Conservation (phyloP, 2,113 vertebrate genomes). For the Scopus umbretta region DNA sequence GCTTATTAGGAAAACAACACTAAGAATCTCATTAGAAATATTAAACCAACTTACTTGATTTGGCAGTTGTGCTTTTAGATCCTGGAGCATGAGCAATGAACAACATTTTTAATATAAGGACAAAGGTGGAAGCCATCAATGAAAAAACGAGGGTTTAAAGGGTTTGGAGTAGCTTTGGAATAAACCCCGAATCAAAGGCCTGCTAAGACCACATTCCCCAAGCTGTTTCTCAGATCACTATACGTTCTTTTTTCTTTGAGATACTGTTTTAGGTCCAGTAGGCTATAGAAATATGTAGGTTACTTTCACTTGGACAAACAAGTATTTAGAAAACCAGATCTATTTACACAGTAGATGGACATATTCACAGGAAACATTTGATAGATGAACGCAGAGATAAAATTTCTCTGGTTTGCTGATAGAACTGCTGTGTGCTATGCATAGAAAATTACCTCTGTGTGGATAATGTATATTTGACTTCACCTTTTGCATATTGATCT, state of each 20-base stretch:
- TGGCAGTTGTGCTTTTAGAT: neutral
- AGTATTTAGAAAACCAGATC: neutral
- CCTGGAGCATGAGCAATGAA: neutral
- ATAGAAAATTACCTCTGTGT: neutral
- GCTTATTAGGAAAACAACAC: conserved; percentile 5
- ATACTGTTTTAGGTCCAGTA: neutral
- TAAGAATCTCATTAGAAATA: neutral
- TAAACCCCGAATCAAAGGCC: neutral
- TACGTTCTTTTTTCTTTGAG: accelerated
- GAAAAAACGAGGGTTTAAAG: neutral
- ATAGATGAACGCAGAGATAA: neutral
- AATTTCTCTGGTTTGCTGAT: neutral
- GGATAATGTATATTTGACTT: neutral
- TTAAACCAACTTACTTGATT: neutral
- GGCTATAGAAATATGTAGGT: neutral
- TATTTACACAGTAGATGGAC: neutral
- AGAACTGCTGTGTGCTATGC: neutral
- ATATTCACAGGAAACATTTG: neutral
- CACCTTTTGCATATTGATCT: conserved; percentile 20
- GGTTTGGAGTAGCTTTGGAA: neutral
- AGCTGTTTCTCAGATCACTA: neutral
- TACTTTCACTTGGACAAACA: neutral
- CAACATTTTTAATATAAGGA: neutral
- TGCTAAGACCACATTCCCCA: neutral
- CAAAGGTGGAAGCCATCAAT: neutral